Evolutionary conservation across 1,140 invertebrate genomes (phyloP).

Genomic region (Xylocopa sonorina): DNA sequence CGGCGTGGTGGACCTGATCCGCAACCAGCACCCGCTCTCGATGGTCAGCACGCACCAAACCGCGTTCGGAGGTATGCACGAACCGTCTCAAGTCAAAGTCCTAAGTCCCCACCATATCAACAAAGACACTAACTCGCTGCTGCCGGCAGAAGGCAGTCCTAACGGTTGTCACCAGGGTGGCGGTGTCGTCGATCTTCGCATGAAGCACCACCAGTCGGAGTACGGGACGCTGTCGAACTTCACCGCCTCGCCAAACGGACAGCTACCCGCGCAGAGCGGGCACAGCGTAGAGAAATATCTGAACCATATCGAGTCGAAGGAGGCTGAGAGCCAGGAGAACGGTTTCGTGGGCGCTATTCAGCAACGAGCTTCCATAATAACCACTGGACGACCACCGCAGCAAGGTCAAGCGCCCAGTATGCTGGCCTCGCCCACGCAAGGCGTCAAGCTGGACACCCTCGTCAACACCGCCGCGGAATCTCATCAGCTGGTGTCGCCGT

Average conservation of each 20-base stretch:
- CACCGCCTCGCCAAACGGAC: constrained; percentile 69
- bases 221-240: constrained; percentile 73
- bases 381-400: constrained; percentile 72
- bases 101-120: constrained; percentile 78
- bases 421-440: constrained; percentile 72
- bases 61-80: constrained; percentile 74
- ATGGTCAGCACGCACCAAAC: constrained; percentile 70
- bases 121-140: constrained; percentile 80
- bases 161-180: constrained; percentile 70
- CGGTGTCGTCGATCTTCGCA: constrained; percentile 79
- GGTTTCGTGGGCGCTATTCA: constrained; percentile 78
- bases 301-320: constrained; percentile 82
- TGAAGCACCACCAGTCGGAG: constrained; percentile 78
- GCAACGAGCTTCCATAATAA: constrained; percentile 81
- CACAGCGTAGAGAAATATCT: constrained; percentile 85
- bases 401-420: constrained; percentile 81
- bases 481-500: constrained; percentile 75
- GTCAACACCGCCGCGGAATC: constrained; percentile 85
- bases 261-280: constrained; percentile 82
- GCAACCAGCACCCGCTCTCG: constrained; percentile 73
- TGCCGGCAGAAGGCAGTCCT: constrained; percentile 73
- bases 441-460: constrained; percentile 84
- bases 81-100: constrained; percentile 76
- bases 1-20: constrained; percentile 78
- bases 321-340: constrained; percentile 75